These are phyloP conservation scores for Perca schrenkii DNA, from an alignment of 2,113 vertebrate species.

Conservation along the genomic window DNA sequence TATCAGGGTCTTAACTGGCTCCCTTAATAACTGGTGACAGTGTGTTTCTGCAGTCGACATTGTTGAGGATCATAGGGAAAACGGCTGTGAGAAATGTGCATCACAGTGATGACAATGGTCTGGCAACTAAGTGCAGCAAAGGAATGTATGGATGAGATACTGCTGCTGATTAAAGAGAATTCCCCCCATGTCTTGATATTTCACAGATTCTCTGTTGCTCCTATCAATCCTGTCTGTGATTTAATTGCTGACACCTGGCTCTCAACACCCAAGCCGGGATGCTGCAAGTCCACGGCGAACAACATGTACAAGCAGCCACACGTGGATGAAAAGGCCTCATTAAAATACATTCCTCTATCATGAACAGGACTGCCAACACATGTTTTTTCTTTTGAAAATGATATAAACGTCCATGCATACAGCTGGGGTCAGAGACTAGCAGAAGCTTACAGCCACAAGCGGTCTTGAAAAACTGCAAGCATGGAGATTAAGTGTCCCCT, in stretches of 20 bases:
- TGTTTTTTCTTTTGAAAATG: constrained; percentile 64
- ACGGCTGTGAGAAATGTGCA: constrained; percentile 48
- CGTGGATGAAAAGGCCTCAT: constrained; percentile 42
- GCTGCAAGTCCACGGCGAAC: constrained; percentile 26
- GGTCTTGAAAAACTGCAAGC: constrained; percentile 63
- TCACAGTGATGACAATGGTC: constrained; percentile 69
- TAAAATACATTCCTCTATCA: constrained; percentile 47
- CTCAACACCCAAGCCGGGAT: constrained; percentile 50
- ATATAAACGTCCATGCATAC: constrained; percentile 48
- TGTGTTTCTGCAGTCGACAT: constrained; percentile 41
- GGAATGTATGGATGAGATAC: constrained; percentile 58
- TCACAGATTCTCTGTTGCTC: constrained; percentile 62
- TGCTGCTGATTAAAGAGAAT: constrained; percentile 73
- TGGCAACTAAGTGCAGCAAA: constrained; percentile 54
- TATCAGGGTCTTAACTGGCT: constrained; percentile 30
- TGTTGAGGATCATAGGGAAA: constrained; percentile 48
- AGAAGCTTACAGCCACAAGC: constrained; percentile 63
- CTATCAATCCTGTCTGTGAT: constrained; percentile 54
- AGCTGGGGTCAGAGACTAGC: constrained; percentile 63
- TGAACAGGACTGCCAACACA: constrained; percentile 25
- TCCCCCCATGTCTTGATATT: constrained; percentile 37
- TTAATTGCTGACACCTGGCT: constrained; percentile 56
- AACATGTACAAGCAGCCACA: constrained; percentile 8
- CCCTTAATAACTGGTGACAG: constrained; percentile 57
- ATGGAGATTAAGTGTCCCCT: constrained; percentile 74